These are phyloP conservation scores for Panurus biarmicus DNA, from an alignment of 2,113 vertebrate species.

Conservation along the genomic window DNA sequence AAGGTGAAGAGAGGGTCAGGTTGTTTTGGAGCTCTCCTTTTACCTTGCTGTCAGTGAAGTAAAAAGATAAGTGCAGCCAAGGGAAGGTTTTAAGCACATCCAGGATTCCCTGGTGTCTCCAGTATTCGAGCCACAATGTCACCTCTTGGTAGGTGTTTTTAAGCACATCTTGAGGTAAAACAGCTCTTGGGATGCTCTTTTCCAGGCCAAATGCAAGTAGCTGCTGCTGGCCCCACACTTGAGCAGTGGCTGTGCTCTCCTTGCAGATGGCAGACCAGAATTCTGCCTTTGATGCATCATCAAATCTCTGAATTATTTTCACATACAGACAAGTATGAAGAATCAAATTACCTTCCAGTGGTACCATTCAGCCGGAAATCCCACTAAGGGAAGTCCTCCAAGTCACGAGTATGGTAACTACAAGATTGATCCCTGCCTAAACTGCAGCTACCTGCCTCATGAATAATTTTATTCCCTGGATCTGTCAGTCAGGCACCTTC, in stretches of 20 bases:
- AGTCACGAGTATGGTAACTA: neutral
- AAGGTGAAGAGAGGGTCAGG: neutral
- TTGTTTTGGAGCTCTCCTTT: neutral
- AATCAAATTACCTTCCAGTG: neutral
- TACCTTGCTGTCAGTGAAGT: neutral
- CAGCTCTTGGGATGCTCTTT: neutral
- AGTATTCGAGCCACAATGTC: neutral
- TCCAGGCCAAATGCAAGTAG: neutral
- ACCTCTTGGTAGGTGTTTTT: neutral
- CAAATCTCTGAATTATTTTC: neutral
- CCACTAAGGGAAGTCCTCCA: neutral
- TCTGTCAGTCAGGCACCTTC: neutral
- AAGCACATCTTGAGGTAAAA: neutral
- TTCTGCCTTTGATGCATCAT: neutral
- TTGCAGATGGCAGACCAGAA: neutral
- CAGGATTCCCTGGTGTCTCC: neutral
- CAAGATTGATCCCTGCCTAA: neutral
- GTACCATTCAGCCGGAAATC: neutral
- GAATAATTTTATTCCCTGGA: neutral
- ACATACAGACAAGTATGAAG: neutral
- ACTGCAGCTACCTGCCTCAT: neutral
- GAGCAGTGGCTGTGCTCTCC: rapidly evolving
- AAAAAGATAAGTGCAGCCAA: neutral
- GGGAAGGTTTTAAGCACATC: neutral
- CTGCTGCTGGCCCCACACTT: neutral